Conservation (phyloP, 2,888 invertebrate genomes). For the Erebia ligea region DNA sequence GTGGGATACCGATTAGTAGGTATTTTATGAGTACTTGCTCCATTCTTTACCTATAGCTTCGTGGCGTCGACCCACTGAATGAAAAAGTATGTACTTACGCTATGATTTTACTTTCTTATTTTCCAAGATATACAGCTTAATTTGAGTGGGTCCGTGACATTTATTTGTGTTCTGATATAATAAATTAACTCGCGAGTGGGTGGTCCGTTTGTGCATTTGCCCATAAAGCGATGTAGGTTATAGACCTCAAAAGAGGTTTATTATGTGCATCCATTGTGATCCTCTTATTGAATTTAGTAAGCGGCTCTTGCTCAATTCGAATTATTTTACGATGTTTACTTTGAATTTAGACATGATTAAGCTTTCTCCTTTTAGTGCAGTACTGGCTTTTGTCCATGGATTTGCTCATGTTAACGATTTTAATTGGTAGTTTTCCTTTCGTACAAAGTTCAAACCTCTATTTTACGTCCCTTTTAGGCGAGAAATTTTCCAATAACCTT, state of each 20-base stretch:
- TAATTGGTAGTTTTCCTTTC: no score
- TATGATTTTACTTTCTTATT: conserved; percentile 20
- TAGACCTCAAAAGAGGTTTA: conserved; percentile 23
- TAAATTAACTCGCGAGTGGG: conserved; percentile 34
- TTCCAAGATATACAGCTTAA: conserved; percentile 36
- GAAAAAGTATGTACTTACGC: no score
- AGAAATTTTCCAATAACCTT: no score
- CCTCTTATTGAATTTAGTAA: conserved; percentile 11
- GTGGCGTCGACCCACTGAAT: no score
- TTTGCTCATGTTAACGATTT: no score
- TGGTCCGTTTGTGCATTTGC: conserved; percentile 27
- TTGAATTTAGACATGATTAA: conserved; percentile 9
- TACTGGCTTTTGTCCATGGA: no score
- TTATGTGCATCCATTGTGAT: conserved; percentile 16
- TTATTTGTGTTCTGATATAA: conserved; percentile 38
- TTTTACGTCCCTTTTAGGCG: no score
- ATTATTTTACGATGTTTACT: conserved; percentile 19
- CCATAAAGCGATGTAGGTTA: conserved; percentile 27
- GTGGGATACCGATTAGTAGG: no score
- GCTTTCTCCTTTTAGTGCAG: neutral
- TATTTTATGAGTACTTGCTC: no score
- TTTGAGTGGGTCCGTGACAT: conserved; percentile 38
- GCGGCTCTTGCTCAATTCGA: conserved; percentile 10
- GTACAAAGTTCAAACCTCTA: no score
- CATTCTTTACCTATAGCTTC: no score